A percentile compares a stretch with the other conserved stretches of the same genome.
Evolutionary conservation across 2,113 vertebrate genomes (phyloP).

Genomic region (Panurus biarmicus): DNA sequence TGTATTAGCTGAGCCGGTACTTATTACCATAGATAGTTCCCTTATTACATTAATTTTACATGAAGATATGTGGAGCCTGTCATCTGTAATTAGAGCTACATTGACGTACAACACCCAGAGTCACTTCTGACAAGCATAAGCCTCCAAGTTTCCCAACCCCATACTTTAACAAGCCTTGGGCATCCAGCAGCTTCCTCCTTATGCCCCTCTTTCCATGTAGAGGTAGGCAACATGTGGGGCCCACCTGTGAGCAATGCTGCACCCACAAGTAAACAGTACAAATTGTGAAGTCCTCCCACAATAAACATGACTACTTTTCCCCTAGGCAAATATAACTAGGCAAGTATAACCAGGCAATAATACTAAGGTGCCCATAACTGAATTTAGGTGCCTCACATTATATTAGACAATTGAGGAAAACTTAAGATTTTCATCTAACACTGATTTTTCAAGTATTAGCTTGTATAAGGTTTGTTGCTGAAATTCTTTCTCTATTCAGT

Average conservation of each 20-base stretch:
- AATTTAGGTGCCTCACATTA: neutral
- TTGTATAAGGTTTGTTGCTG: neutral
- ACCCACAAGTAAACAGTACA: neutral
- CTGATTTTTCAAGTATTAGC: neutral
- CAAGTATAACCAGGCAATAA: neutral
- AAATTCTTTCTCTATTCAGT: neutral
- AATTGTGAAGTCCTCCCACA: neutral
- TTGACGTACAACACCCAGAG: neutral
- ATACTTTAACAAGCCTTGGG: neutral
- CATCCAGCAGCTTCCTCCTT: neutral
- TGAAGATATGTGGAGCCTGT: neutral
- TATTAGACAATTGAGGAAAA: neutral
- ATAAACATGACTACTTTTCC: neutral
- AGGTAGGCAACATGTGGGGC: fast-evolving
- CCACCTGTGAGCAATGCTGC: neutral
- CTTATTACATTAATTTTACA: neutral
- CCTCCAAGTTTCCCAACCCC: neutral
- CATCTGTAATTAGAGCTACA: neutral
- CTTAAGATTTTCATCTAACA: neutral
- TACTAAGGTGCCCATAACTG: neutral
- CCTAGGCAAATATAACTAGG: neutral
- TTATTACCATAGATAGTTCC: neutral
- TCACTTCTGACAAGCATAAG: neutral
- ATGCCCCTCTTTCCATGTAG: neutral
- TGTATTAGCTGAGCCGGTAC: neutral